Base-by-base conservation (phyloP, 1,140 invertebrate species). In the Zaprionus camerounensis region DNA sequence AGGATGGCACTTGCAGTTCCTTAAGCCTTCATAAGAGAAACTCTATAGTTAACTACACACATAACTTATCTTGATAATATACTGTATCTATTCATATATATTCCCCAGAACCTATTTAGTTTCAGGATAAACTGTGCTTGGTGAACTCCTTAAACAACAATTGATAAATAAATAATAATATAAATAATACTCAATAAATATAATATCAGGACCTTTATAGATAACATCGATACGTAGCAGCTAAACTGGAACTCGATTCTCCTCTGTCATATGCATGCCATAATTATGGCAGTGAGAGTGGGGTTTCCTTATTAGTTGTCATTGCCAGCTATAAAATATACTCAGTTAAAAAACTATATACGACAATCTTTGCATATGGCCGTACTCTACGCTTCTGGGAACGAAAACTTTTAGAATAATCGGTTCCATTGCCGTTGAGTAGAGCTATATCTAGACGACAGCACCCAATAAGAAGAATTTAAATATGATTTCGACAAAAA, bases 161-260 rank as follows among this genome's bases (percentile, higher is more conserved):
- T 28, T 7, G 26, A 7, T 28, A 6, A 28, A 28, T 17, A 44
- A 24, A 51, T 51, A 51, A 11, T 24, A 20, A 17, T 5, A 22
- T 38, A 41, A 12, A 24, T 57, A n/a, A 44, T 22, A 38, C 24
- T n/a, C 12, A 28, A 49, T 20, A 44, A 5, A 11, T 11, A 9
- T 34, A 34, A 11, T 0, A 3, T n/a, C 31, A 20, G 11, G 5
- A 3, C 1, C 15, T 17, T 4, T 1, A 26, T 5, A n/a, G 2
- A 38, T 12, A 38, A 12, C 24, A 26, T 26, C 24, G 24, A 38
- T 15, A 38, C 4, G 22, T 65, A 64, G 80, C 68, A 80, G 56
- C 69, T 70, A 71, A 83, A 41, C 53, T 73, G 66, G 73, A 77
- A 83, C 58, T 78, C 81, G 67, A 59, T 68, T 80, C 81, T 72